A percentile compares a stretch with the other conserved stretches of the same genome.
Conservation (phyloP, 2,113 vertebrate species). For the Apistogramma diplotaenia region DNA sequence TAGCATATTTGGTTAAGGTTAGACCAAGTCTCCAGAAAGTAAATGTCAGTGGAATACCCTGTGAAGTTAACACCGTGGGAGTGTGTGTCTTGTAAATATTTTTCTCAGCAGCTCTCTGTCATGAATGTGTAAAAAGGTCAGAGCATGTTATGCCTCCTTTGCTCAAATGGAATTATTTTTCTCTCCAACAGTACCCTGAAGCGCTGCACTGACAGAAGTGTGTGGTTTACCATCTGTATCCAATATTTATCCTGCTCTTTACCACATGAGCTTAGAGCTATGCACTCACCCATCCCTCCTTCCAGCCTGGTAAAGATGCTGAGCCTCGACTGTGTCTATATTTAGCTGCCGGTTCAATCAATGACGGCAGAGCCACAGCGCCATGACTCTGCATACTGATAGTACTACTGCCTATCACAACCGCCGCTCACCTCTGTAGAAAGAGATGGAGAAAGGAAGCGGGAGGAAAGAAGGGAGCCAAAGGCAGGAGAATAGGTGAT, state of each 20-base stretch:
- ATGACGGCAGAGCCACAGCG: constrained; percentile 56
- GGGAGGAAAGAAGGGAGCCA: not conserved
- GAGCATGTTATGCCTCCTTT: constrained; percentile 2
- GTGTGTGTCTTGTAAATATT: constrained; percentile 26
- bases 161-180: constrained; percentile 25
- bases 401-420: constrained; percentile 29
- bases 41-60: not conserved
- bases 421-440: constrained; percentile 33
- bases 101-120: not conserved
- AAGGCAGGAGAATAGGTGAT: not conserved
- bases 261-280: not conserved
- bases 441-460: not conserved
- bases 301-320: constrained; percentile 56
- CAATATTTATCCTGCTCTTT: not conserved
- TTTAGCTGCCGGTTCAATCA: constrained; percentile 68
- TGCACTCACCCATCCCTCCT: constrained; percentile 16
- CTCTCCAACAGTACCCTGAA: not conserved
- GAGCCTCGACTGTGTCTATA: constrained; percentile 63
- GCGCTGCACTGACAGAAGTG: not conserved
- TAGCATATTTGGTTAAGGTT: not conserved
- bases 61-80: not conserved
- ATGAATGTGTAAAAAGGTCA: constrained; percentile 58
- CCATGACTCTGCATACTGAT: constrained; percentile 74
- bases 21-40: not conserved
- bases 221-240: not conserved